Conservation (phyloP, 2,797 vertebrate genomes). For the Semaprochilodus insignis region DNA sequence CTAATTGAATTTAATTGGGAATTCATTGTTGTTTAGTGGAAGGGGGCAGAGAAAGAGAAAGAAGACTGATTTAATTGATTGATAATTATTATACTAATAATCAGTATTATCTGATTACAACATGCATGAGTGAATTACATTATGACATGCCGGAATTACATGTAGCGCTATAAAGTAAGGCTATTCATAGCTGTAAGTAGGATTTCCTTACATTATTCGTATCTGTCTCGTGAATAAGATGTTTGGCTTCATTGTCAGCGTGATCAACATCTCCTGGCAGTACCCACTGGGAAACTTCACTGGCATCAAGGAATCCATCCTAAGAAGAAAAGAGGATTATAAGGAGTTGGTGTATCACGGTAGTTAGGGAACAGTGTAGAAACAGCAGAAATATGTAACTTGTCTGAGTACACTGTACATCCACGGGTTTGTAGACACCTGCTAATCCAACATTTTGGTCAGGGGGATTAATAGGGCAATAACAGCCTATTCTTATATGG, state of each 20-base stretch:
- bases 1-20: slow-evolving; percentile 69
- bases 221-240: slow-evolving; percentile 88
- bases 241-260: slow-evolving; percentile 87
- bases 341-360: too few relatives aligned
- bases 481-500: too few relatives aligned
- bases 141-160: not conserved
- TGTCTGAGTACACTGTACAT: too few relatives aligned
- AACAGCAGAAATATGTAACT: too few relatives aligned
- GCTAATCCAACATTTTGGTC: too few relatives aligned
- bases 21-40: slow-evolving; percentile 54
- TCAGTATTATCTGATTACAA: not conserved
- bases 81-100: slow-evolving; percentile 46
- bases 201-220: slow-evolving; percentile 78
- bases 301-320: slow-evolving; percentile 83
- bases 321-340: slow-evolving; percentile 49
- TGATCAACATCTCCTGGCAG: slow-evolving; percentile 87
- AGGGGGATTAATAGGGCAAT: too few relatives aligned
- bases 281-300: slow-evolving; percentile 87
- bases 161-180: not conserved
- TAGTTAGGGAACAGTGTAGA: too few relatives aligned
- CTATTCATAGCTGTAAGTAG: not conserved
- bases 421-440: too few relatives aligned
- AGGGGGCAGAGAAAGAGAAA: slow-evolving; percentile 40
- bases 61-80: slow-evolving; percentile 64
- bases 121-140: not conserved